Evolutionary conservation across 2,797 vertebrate species (phyloP), one percentile per base, ranked within the genome.

Genomic region (Alosa sapidissima): DNA sequence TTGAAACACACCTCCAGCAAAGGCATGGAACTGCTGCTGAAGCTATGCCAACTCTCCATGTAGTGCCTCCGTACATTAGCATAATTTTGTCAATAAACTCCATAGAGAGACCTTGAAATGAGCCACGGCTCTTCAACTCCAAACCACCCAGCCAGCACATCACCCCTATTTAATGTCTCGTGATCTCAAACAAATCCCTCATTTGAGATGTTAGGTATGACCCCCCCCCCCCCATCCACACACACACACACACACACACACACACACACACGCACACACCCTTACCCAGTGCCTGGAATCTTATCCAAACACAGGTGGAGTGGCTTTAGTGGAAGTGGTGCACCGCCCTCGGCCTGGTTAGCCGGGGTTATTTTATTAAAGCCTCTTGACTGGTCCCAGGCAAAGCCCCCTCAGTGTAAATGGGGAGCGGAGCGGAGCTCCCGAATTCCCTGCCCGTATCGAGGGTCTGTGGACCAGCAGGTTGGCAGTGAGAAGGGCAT

Each of bases 51-150:
- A 88, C 87, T 86, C 84, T 87, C 68, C 85, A 68, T 88, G 84
- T 89, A 85, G 86, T 85, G 84, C 83, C 86, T 33, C 47, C 82
- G 86, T 4, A 41, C 68, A 89, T 90, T 89, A 88, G 88, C 87
- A 89, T 88, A 86, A 87, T 90, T 89, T 89, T 85, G 87, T 90
- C 87, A 89, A 89, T 90, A 87, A 87, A 89, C 86, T 89, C 88
- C 86, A 36, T 82, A 87, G 87, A 89, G 85, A 85, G 89, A 89
- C 89, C 88, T 90, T 90, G 87, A 89, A 75, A 87, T 58, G 84
- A 84, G 85, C 85, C 78, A 78, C 85, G 82, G 85, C 84, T 84
- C 49, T 86, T 84, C 83, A 55, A 52, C 85, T 65, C 52, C 55
- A 72, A 36, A 41, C 33, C 68, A 13, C 36, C 33, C 33, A 33